Percentiles rank a stretch among this genome's conserved stretches.
Evolutionary conservation across 2,113 vertebrate species (phyloP).

Genomic region (Willisornis vidua): DNA sequence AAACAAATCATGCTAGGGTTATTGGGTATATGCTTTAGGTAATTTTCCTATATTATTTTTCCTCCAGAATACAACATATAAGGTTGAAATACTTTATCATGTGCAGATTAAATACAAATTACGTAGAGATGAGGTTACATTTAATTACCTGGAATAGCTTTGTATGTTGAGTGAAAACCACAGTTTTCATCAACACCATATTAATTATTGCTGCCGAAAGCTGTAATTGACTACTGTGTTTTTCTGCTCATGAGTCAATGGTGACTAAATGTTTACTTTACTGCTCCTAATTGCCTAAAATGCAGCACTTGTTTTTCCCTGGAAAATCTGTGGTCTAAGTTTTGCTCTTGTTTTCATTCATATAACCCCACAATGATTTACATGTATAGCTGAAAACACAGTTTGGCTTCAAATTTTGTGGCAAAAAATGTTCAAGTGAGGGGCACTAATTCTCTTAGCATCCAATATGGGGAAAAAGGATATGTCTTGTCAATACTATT

Average conservation of each 20-base stretch:
- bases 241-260: slow-evolving; percentile 73
- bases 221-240: slow-evolving; percentile 67
- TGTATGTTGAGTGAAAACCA: slow-evolving; percentile 62
- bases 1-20: slow-evolving; percentile 25
- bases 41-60: slow-evolving; percentile 18
- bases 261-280: slow-evolving; percentile 72
- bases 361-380: slow-evolving; percentile 23
- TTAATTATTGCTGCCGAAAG: slow-evolving; percentile 71
- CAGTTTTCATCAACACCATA: slow-evolving; percentile 61
- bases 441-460: background rate
- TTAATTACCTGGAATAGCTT: slow-evolving; percentile 65
- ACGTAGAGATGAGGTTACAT: slow-evolving; percentile 42
- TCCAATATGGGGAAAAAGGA: background rate
- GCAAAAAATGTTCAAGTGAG: background rate
- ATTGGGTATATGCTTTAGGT: background rate
- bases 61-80: background rate
- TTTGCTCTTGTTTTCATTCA: slow-evolving; percentile 33
- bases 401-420: background rate
- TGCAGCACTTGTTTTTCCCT: slow-evolving; percentile 61
- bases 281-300: slow-evolving; percentile 69
- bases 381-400: background rate
- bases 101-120: slow-evolving; percentile 52
- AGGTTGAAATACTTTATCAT: slow-evolving; percentile 20
- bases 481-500: background rate
- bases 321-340: slow-evolving; percentile 61